Evolutionary conservation across 2,113 vertebrate genomes (phyloP), one percentile per base, ranked within the genome.

Genomic region (Aramus guarauna): DNA sequence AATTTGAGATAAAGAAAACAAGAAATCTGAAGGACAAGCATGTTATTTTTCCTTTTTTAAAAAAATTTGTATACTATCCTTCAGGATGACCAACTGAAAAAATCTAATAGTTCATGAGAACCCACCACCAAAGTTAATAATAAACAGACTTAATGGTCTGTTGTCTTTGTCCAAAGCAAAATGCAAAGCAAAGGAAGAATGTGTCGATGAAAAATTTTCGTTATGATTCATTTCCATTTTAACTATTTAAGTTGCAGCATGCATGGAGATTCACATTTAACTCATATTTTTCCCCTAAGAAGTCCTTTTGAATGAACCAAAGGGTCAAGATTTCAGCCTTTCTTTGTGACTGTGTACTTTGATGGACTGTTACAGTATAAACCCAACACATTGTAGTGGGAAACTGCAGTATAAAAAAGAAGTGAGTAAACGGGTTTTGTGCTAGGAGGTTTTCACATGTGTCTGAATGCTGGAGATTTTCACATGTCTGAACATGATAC

Each of bases 1-100:
- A 79, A 76, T 94, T 89, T 89, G 39, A 88, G 80, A 93, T 95
- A 94, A 88, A 95, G 29, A 45, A 95, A 88, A n/a, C 47, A 85
- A 85, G 63, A 84, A 94, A 94, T 52, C 36, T 62, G 29, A 77
- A 73, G 59, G 37, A 72, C 59, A 83, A 52, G 80, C 20, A 88
- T 19, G 6, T 48, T 80, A 7, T 68, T 75, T 85, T 63, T 15
- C 9, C 2, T 24, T 59, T 71, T 45, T 69, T 36, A 9, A 58
- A 56, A 56, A 56, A 56, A 37, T 19, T 22, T 80, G 37, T 50
- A 19, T 48, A 45, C 23, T 45, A 21, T 32, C 5, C 20, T 88
- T 53, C 19, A n/a, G 24, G 45, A 66, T 53, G 45, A 76, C 34
- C 16, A 3, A 26, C 21, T 85, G 52, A 64, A 77, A 67, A 67